Base-by-base conservation (phyloP, 2,797 vertebrate species). In the Malurus leucopterus region DNA sequence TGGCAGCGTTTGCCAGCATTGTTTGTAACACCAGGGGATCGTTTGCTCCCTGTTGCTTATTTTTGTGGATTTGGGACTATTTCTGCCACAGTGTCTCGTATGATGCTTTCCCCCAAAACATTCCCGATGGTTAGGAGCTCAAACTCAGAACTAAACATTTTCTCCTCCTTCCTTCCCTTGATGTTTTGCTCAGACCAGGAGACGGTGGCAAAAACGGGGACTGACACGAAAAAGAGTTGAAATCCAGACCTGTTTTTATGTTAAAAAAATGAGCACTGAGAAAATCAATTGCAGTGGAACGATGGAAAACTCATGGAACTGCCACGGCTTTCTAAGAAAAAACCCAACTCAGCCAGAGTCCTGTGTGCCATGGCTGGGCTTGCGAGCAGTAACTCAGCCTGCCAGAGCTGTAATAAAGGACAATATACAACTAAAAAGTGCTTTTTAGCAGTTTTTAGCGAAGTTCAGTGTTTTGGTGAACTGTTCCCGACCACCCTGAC, bases 271-370 rank as follows among this genome's bases (percentile, higher is more conserved):
- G 3, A 82, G 30, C 34, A 14, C 65, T 2, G 62, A 83, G 76
- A 72, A 83, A 85, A 85, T 69, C 73, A 80, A 17, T 65, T 26
- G 47, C 8, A 89, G 69, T 27, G 1, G 0, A 23, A 59, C 0
- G 27, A 76, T 38, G 94, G 93, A 94, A 95, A 93, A 91, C 26
- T 49, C 41, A 30, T 7, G 65, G 65, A 87, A 41, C 70, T 65
- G 84, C 89, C 85, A 24, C 0, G 1, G 84, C 87, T 93, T 90
- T 93, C 92, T 77, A 91, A 90, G 94, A 88, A 95, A 83, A 69
- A 84, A 11, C 8, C 1, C 77, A 24, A 11, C 81, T 34, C 68
- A 46, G 88, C 77, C 91, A 76, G 38, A 65, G 43, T 19, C 40
- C 68, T 53, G 61, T 10, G 74, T 82, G 91, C 90, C 64, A 22